phyloP scores from a whole-genome alignment of 2,797 vertebrate species.

The Brachyalestes nurse region DNA sequence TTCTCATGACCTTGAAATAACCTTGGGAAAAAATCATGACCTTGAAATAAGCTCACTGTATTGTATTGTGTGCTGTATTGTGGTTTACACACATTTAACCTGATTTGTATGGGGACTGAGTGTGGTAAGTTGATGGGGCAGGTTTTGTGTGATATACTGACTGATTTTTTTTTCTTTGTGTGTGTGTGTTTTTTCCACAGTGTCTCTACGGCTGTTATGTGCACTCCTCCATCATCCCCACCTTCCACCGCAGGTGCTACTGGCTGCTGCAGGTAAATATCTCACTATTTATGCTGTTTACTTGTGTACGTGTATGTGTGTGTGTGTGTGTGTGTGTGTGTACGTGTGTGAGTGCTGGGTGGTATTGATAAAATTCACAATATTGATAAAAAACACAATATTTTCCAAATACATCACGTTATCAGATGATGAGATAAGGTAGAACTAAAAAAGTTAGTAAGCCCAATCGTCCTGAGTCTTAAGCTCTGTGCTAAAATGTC shows the following conservation, averaged over 20 bases:
- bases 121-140: not conserved
- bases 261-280: conserved; percentile 84
- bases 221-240: conserved; percentile 99
- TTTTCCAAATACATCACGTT: not conserved
- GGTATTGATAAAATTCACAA: not conserved
- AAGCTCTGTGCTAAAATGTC: not conserved
- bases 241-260: conserved; percentile 94
- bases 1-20: not conserved
- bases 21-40: no score
- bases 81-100: not conserved
- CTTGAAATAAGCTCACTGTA: conserved; percentile 13
- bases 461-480: not conserved
- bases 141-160: conserved; percentile 24
- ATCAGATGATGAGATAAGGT: not conserved
- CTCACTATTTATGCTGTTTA: conserved; percentile 36
- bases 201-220: conserved; percentile 99
- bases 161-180: conserved; percentile 36
- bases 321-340: conserved; percentile 1
- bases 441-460: not conserved
- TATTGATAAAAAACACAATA: no score
- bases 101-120: not conserved
- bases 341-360: not conserved
- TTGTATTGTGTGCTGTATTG: conserved; percentile 40
- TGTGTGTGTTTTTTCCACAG: conserved; percentile 75
- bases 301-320: conserved; percentile 18